These are phyloP conservation scores for Acromyrmex charruanus DNA, from an alignment of 1,140 invertebrate genomes.

Conservation along the genomic window DNA sequence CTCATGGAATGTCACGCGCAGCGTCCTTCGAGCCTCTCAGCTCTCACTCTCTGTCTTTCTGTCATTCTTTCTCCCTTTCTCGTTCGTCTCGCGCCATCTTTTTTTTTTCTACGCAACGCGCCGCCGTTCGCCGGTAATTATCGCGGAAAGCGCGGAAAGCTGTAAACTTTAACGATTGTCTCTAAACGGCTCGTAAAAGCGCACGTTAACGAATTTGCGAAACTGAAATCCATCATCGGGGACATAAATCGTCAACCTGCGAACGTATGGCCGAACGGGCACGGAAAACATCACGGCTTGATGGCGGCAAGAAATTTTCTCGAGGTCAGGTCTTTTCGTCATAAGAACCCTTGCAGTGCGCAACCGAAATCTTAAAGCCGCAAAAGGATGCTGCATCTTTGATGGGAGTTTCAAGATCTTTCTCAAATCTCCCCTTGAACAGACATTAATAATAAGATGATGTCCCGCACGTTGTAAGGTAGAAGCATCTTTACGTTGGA, in stretches of 20 bases:
- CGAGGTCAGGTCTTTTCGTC: background rate
- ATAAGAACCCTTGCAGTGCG: background rate
- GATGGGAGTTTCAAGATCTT: conserved; percentile 23
- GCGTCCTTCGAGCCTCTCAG: conserved; percentile 54
- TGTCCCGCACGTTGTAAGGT: background rate
- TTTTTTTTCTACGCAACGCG: background rate
- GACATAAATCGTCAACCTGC: conserved; percentile 31
- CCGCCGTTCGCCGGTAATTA: conserved; percentile 20
- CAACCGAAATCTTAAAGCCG: conserved; percentile 16
- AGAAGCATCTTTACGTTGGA: conserved; percentile 12
- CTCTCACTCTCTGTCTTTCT: conserved; percentile 16
- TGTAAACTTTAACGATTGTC: conserved; percentile 59
- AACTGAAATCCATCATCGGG: conserved; percentile 55
- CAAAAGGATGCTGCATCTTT: conserved; percentile 28
- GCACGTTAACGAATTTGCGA: conserved; percentile 36
- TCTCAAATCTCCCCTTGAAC: background rate
- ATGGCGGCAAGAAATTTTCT: conserved; percentile 12
- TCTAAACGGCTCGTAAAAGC: conserved; percentile 61
- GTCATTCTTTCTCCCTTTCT: background rate
- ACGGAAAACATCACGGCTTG: background rate
- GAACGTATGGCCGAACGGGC: background rate
- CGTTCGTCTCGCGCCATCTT: background rate
- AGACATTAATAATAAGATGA: conserved; percentile 45
- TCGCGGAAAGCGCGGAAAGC: conserved; percentile 55
- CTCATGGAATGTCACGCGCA: conserved; percentile 46